These are phyloP conservation scores for Stigmatopora nigra DNA, from an alignment of 2,113 vertebrate species.

Conservation along the genomic window DNA sequence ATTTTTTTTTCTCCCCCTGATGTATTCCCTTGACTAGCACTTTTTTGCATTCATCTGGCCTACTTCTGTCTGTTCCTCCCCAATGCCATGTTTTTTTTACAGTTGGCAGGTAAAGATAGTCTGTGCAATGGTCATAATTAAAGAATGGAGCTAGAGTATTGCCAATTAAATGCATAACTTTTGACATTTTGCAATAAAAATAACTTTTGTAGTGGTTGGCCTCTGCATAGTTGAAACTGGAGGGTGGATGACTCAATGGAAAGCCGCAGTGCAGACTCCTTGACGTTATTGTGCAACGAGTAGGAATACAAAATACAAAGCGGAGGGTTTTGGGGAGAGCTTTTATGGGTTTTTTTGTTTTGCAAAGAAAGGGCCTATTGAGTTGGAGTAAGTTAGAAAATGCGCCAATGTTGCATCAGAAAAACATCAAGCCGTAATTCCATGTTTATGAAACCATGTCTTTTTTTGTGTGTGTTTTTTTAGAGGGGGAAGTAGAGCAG, in stretches of 20 bases:
- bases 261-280: too few species aligned
- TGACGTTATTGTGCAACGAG: too few species aligned
- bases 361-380: too few species aligned
- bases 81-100: not conserved
- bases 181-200: too few species aligned
- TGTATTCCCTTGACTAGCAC: constrained; percentile 5
- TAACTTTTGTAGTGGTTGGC: too few species aligned
- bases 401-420: constrained; percentile 23
- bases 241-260: too few species aligned
- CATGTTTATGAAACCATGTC: not conserved
- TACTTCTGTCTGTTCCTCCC: constrained; percentile 4
- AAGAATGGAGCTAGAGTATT: not conserved
- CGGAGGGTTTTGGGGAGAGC: too few species aligned
- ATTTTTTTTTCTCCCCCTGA: not conserved
- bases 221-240: too few species aligned
- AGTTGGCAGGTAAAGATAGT: not conserved
- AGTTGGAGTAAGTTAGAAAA: constrained; percentile 7
- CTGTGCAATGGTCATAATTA: not conserved
- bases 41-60: constrained; percentile 6
- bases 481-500: not conserved
- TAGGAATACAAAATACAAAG: too few species aligned
- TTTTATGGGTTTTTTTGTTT: too few species aligned
- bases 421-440: not conserved
- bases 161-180: too few species aligned
- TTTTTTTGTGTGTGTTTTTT: not conserved